Conservation (phyloP, 2,797 vertebrate genomes). For the Champsocephalus gunnari region DNA sequence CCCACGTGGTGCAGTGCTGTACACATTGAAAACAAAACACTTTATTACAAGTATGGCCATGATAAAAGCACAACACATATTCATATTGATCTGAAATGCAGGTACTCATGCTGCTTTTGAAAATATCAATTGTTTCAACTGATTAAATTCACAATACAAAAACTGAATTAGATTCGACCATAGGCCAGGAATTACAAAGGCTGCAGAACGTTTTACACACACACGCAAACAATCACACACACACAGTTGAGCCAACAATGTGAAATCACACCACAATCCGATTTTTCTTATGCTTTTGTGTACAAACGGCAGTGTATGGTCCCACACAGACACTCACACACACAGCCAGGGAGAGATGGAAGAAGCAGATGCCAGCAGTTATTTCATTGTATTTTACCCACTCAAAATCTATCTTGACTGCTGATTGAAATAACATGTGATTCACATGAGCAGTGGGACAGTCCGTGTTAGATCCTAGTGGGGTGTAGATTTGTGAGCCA, state of each 20-base stretch:
- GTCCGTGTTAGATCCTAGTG: slow-evolving; percentile 21
- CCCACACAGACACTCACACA: slow-evolving; percentile 3
- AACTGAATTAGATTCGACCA: slow-evolving; percentile 51
- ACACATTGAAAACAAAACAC: slow-evolving; percentile 28
- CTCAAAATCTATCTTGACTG: slow-evolving; percentile 29
- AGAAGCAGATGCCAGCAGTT: slow-evolving; percentile 39
- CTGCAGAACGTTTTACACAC: slow-evolving; percentile 1
- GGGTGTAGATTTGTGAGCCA: slow-evolving; percentile 20
- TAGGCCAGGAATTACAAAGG: slow-evolving; percentile 23
- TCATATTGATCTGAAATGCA: slow-evolving; percentile 53
- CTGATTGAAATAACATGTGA: slow-evolving; percentile 51
- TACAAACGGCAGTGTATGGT: background rate
- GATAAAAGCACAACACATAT: slow-evolving; percentile 27
- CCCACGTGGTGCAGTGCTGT: slow-evolving; percentile 16
- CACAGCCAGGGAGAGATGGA: slow-evolving; percentile 25
- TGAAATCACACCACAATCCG: slow-evolving; percentile 53
- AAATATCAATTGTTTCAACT: slow-evolving; percentile 26
- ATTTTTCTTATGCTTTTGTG: slow-evolving; percentile 34
- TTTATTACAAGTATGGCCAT: slow-evolving; percentile 30
- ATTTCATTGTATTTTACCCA: slow-evolving; percentile 39
- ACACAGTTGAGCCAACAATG: slow-evolving; percentile 19
- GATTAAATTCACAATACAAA: slow-evolving; percentile 47
- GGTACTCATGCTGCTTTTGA: slow-evolving; percentile 7
- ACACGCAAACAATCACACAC: background rate
- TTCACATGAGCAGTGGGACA: slow-evolving; percentile 33